Base-by-base conservation (phyloP, 2,797 vertebrate genomes). In the Aldrovandia affinis region DNA sequence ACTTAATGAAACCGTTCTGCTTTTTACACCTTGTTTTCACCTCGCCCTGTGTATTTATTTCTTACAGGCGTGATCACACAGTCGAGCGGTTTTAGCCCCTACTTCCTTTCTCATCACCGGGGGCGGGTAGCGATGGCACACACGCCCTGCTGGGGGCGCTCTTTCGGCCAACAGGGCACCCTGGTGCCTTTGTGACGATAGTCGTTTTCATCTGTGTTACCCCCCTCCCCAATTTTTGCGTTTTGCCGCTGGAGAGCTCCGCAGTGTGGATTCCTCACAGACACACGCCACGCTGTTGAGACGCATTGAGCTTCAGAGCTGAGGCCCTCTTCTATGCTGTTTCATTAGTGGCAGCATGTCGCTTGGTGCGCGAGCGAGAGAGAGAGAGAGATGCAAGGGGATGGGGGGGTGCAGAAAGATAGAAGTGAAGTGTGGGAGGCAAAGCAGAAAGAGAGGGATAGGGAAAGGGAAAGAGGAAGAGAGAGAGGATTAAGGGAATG, bases 1-100 rank as follows among this genome's bases (percentile, higher is more conserved):
- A 91, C 91, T 92, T 94, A 93, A 95, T 95, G 93, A 94, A 94
- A 94, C 92, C 85, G 89, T 93, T 93, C 93, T 93, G 93, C 93
- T 78, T 42, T 90, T 92, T 93, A 95, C 92, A 91, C 90, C 84
- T 79, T 85, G 91, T 93, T 92, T 91, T 91, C 90, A 88, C 84
- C 86, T 87, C 90, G 89, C 92, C 89, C 86, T 83, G 91, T 92
- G 90, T 94, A 91, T 94, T 92, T 93, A 92, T 94, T 92, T 92
- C 91, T 94, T 82, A 30, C 44, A 47, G 55, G 75, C 70, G 28
- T 44, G 28, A 57, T 78, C 73, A 89, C 90, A 91, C 91, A 92
- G 91, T 86, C 89, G 89, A 87, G 70, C 80, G 83, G 89, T 88
- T 94, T 94, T 93, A 93, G 93, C 89, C 92, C 83, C 87, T 89